Base-by-base conservation (phyloP, 2,113 vertebrate species). In the Thomomys bottae region DNA sequence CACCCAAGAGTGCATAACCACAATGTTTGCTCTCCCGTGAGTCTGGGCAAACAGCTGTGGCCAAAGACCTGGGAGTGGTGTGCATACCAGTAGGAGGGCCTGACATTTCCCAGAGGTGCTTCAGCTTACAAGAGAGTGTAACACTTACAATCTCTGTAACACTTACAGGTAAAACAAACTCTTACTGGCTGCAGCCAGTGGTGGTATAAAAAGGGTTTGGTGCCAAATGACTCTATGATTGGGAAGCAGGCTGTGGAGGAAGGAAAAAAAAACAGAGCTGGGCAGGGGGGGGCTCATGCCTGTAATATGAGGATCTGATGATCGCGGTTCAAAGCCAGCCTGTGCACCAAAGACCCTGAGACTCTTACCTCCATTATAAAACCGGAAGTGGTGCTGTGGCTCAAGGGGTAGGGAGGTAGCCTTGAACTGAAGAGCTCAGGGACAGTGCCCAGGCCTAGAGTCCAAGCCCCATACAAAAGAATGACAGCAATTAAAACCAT, bases 11-110 rank as follows among this genome's bases (percentile, higher is more conserved):
- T 76, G 28, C 59, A 42, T 34, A 59, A 87, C 40, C 80, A 73
- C 68, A 76, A 2, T 87, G 49, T 88, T 26, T 87, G 64, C n/a
- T 92, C 67, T 84, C 68, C 75, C 77, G 28, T 11, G 49, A 92
- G 36, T 24, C 18, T 85, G 63, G 64, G 63, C 77, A 78, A 76
- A 93, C 38, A 70, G 57, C 76, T 36, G 8, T 36, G 42, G 73
- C 78, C 79, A 71, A 30, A 91, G 10, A 66, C 45, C 45, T 57
- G 17, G 30, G 71, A 68, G 72, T 15, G n/a, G 42, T 0, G 1
- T 80, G 71, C 57, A 15, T 6, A 14, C 84, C 78, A 36, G 45
- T 8, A 61, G 21, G 23, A 67, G 23, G 45, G 23, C n/a, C 8
- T 32, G 32, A 89, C 0, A 18, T 49, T 91, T 78, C 85, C 54